Evolutionary conservation across 2,113 vertebrate species (phyloP), one percentile per base, ranked within the genome.

Genomic region (Aythya baeri): DNA sequence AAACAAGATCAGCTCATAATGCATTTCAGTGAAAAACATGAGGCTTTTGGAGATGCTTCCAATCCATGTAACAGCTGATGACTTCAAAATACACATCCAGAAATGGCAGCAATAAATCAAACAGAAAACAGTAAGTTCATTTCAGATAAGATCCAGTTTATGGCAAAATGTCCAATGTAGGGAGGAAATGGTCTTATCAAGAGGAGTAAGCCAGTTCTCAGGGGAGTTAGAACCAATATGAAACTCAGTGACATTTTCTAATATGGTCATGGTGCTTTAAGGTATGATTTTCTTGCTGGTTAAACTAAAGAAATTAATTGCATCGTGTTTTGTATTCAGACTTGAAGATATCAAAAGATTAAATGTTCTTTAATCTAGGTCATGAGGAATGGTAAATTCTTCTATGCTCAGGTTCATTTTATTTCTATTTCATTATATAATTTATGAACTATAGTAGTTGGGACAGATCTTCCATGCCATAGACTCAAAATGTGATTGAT

Each of bases 401-500:
- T 49, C 55, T 34, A 6, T 18, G 14, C 43, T n/a, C 21, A 52
- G 55, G n/a, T 75, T 74, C 31, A 75, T 83, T 82, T 88, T 68
- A n/a, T 78, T 38, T 32, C 21, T 44, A 7, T 29, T 58, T 89
- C 50, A 54, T 55, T 49, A 21, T 59, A 55, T 72, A 55, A 55
- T 49, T 86, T 83, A 71, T 82, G 79, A 88, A 71, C 67, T 78
- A 70, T 15, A 57, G 54, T 85, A 55, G 44, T 38, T 67, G 38
- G 86, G 80, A 50, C 55, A 78, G 54, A 78, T 83, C 59, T 92
- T 81, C 63, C 76, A 36, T n/a, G 38, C 38, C 25, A 17, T 65
- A 46, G 46, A 27, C 61, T 94, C 57, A 91, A 74, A 90, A 92
- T 43, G 61, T 90, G 86, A 95, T 91, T 80, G 93, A 95, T 96